Evolutionary conservation across 2,113 vertebrate genomes (phyloP).

Genomic region (Ptilonorhynchus violaceus): DNA sequence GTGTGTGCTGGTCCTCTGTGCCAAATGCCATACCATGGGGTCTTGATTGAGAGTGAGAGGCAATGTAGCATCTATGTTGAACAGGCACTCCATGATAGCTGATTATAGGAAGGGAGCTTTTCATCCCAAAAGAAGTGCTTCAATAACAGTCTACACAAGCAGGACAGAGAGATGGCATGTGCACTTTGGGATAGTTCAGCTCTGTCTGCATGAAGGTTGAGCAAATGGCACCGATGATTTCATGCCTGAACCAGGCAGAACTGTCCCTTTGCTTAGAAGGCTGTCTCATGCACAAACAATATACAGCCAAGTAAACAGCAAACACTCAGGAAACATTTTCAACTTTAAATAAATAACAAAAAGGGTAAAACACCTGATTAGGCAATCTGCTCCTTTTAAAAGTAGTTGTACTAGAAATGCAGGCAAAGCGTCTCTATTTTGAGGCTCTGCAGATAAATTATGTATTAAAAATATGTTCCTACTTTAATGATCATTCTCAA

Average conservation of each 20-base stretch:
- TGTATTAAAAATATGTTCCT: constrained; percentile 23
- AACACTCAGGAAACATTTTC: background rate
- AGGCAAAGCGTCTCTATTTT: background rate
- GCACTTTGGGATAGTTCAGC: background rate
- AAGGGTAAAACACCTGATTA: background rate
- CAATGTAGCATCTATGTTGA: background rate
- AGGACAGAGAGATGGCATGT: background rate
- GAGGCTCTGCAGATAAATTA: constrained; percentile 4
- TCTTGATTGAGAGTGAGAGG: background rate
- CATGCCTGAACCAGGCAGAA: background rate
- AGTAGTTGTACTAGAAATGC: background rate
- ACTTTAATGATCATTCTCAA: constrained; percentile 41
- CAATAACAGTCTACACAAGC: background rate
- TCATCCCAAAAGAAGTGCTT: background rate
- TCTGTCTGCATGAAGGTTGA: background rate
- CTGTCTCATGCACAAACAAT: background rate
- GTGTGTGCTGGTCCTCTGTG: background rate
- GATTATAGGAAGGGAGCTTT: background rate
- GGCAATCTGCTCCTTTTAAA: background rate
- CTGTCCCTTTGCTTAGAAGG: background rate
- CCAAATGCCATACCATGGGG: background rate
- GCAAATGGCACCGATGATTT: background rate
- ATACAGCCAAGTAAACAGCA: background rate
- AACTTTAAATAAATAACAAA: background rate
- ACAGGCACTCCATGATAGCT: background rate